Conservation (phyloP, 2,113 vertebrate genomes). For the Cairina moschata region DNA sequence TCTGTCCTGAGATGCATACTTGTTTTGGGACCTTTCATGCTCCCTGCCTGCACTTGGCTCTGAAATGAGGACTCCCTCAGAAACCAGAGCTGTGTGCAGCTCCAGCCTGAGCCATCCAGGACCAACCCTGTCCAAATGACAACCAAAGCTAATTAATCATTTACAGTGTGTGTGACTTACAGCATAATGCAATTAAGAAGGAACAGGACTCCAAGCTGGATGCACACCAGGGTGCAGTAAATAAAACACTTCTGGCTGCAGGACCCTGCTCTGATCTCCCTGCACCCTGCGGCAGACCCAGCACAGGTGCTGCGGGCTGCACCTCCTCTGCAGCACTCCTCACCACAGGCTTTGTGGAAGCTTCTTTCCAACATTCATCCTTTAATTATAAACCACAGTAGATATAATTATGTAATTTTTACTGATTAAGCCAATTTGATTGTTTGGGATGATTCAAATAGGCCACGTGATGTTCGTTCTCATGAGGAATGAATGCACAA, state of each 20-base stretch:
- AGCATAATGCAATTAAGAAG: not conserved
- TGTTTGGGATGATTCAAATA: not conserved
- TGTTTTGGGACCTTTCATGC: not conserved
- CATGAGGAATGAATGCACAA: not conserved
- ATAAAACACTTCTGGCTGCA: not conserved
- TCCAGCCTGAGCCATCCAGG: not conserved
- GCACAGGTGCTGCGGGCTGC: not conserved
- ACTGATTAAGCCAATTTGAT: not conserved
- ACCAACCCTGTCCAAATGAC: not conserved
- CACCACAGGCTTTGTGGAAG: not conserved
- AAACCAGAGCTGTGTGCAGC: not conserved
- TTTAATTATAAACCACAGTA: not conserved
- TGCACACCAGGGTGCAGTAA: not conserved
- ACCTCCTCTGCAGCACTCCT: not conserved
- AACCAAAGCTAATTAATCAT: not conserved
- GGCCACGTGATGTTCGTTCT: not conserved
- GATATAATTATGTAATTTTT: not conserved
- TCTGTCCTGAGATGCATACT: not conserved
- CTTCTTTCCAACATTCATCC: not conserved
- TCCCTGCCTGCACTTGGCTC: not conserved
- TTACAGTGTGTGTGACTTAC: not conserved
- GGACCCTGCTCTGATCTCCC: not conserved
- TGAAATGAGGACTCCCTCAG: not conserved
- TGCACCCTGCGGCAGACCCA: fast-evolving
- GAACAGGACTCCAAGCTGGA: not conserved